Evolutionary conservation across 2,797 vertebrate species (phyloP), one percentile per base, ranked within the genome.

Genomic region (Jordanella pulchra): DNA sequence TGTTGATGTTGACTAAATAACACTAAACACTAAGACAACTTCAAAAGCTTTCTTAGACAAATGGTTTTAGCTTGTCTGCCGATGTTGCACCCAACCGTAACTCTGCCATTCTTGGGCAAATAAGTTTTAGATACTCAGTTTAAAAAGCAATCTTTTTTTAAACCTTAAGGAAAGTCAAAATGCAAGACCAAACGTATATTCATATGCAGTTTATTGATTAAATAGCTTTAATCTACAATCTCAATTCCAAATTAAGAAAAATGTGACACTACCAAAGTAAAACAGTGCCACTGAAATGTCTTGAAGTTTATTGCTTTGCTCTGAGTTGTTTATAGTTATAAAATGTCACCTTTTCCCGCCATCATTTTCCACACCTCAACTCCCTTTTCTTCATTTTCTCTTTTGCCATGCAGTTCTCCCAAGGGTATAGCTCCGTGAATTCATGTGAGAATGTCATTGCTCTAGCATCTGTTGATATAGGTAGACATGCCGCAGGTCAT

Each of bases 401-500:
- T 10, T 28, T 71, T 27, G 17, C 28, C 66, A 42, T 54, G 28
- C 64, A 18, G 75, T 71, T 73, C 54, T 65, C 75, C 71, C 65
- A 21, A 65, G 42, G 51, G 64, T 50, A 5, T 9, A 42, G 45
- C 77, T 42, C 25, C 58, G 78, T 77, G 74, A 54, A 81, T 83
- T 68, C 75, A 80, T 77, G 72, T 11, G 12, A 70, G 65, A 78
- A 68, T 72, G 73, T 63, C 50, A 42, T 18, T 32, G 58, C 39
- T 7, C 72, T 75, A 53, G 48, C 67, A 35, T 67, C 71, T 61
- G 45, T 54, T 82, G 85, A 70, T 23, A 18, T 35, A 39, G 65
- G 50, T 66, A 71, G 69, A 82, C 54, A 64, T 61, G 65, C 71
- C 77, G 73, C 80, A 88, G 81, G 83, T 86, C 64, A 61, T 69